Evolutionary conservation across 2,797 vertebrate genomes (phyloP).

Genomic region (Buceros bicornis): DNA sequence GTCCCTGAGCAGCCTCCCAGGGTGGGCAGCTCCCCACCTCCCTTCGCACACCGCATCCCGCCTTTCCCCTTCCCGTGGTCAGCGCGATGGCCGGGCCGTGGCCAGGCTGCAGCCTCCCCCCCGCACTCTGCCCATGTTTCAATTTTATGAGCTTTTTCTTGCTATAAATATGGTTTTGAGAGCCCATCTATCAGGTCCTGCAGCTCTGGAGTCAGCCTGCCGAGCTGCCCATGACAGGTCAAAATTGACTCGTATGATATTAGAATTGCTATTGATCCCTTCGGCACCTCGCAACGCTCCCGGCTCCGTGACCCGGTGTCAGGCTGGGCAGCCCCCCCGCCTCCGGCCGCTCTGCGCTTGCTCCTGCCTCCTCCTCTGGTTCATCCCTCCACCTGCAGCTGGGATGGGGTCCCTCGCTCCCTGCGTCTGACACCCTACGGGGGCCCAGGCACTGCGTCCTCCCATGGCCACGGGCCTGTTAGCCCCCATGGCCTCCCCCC

Average conservation of each 20-base stretch:
- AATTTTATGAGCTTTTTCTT: conserved; percentile 69
- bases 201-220: conserved; percentile 65
- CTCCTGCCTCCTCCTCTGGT: not conserved
- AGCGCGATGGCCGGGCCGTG: not conserved
- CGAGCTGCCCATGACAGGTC: conserved; percentile 66
- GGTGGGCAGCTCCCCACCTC: not conserved
- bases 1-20: not conserved
- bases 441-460: fast-evolving
- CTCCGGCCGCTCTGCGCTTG: not conserved
- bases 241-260: conserved; percentile 78
- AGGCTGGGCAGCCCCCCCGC: not conserved
- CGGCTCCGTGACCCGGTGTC: conserved; percentile 47
- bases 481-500: fast-evolving
- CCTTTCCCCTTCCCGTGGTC: not conserved
- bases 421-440: fast-evolving
- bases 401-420: not conserved
- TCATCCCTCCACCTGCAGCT: not conserved
- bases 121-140: conserved; percentile 3
- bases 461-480: fast-evolving
- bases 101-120: not conserved
- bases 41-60: not conserved
- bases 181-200: conserved; percentile 71
- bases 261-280: conserved; percentile 78
- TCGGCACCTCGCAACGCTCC: conserved; percentile 59
- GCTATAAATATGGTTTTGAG: conserved; percentile 75